phyloP scores from a whole-genome alignment of 2,888 invertebrate genomes.

The Exephanes ischioxanthus region DNA sequence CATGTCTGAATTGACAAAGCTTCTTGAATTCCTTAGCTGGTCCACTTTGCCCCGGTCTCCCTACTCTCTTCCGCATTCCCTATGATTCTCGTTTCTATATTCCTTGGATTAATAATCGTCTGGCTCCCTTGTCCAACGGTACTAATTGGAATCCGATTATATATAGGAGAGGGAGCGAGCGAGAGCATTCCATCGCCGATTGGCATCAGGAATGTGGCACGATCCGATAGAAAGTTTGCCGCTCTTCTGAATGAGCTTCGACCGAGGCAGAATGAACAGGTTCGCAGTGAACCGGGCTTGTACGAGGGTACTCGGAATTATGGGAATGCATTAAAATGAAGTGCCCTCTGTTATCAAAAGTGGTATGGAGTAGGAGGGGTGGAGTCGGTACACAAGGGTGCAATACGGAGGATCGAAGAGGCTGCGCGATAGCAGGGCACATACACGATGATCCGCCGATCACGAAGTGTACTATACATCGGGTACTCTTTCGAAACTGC shows the following conservation, averaged over 20 bases:
- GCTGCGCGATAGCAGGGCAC: constrained; percentile 11
- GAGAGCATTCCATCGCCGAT: constrained; percentile 16
- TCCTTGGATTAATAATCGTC: neutral
- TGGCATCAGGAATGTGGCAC: constrained; percentile 1
- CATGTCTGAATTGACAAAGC: neutral
- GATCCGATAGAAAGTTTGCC: constrained; percentile 10
- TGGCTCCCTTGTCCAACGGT: constrained; percentile 10
- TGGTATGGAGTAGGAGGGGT: constrained; percentile 14
- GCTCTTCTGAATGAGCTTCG: neutral
- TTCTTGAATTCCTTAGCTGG: neutral
- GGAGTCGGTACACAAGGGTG: neutral
- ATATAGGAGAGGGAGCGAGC: neutral
- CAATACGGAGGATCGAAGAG: constrained; percentile 3
- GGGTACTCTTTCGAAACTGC: constrained; percentile 39
- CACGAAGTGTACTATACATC: neutral
- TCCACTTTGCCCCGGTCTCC: neutral
- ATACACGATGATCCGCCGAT: constrained; percentile 41
- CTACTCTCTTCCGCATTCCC: neutral
- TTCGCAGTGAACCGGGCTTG: neutral
- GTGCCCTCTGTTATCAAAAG: constrained; percentile 34
- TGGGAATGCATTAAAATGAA: constrained; percentile 48
- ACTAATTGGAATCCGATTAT: constrained; percentile 6
- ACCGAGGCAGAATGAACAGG: neutral
- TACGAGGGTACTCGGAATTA: constrained; percentile 36
- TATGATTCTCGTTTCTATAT: neutral